Percentiles rank a stretch among this genome's conserved stretches.
phyloP scores from a whole-genome alignment of 2,888 invertebrate genomes.

The Archips crataeganus region DNA sequence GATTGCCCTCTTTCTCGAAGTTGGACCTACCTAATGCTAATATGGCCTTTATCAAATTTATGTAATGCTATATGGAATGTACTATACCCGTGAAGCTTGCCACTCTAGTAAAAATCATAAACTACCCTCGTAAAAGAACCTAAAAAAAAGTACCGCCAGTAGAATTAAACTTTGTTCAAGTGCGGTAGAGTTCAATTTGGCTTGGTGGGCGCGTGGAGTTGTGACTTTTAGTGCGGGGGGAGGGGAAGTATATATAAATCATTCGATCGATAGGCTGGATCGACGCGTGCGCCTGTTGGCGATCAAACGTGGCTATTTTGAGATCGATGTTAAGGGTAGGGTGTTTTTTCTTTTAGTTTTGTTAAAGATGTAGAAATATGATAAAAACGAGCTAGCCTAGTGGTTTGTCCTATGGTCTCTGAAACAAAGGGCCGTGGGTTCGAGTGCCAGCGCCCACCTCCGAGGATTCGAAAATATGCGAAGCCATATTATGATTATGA shows the following conservation, averaged over 20 bases:
- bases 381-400: too few species aligned
- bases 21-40: not conserved
- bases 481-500: too few species aligned
- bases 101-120: constrained; percentile 30
- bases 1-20: too few species aligned
- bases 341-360: constrained; percentile 3
- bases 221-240: constrained; percentile 35
- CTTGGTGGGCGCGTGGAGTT: constrained; percentile 23
- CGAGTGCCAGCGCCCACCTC: too few species aligned
- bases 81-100: constrained; percentile 44
- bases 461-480: too few species aligned
- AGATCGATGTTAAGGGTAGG: constrained; percentile 41
- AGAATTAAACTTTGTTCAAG: constrained; percentile 34
- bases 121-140: constrained; percentile 5
- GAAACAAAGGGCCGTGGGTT: too few species aligned
- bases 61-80: not conserved
- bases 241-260: constrained; percentile 72
- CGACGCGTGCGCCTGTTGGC: constrained; percentile 43
- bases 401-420: too few species aligned
- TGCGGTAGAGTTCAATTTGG: constrained; percentile 13
- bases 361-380: not conserved
- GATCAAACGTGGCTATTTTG: constrained; percentile 45
- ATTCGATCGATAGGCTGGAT: constrained; percentile 71
- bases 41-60: not conserved
- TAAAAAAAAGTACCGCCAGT: constrained; percentile 1